Percentiles rank a stretch among this genome's conserved stretches.
Evolutionary conservation across 2,888 invertebrate genomes (phyloP).

Genomic region (Zaprionus lineosus): DNA sequence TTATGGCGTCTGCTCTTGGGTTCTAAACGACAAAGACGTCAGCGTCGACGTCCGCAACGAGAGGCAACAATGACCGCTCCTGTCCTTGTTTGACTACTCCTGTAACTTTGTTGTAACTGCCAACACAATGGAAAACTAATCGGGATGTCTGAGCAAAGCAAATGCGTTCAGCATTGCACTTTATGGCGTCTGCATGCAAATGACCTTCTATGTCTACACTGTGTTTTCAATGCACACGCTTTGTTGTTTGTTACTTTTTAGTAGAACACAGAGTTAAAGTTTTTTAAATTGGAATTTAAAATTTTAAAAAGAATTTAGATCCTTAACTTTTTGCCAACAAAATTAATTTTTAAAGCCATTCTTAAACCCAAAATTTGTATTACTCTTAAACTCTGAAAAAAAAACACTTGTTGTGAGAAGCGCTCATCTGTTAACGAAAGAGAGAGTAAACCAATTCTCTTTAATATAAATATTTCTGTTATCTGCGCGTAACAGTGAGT

Average conservation of each 20-base stretch:
- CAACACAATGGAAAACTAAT: conserved; percentile 58
- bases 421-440: too few species aligned
- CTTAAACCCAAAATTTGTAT: too few species aligned
- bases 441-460: too few species aligned
- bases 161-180: conserved; percentile 52
- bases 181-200: conserved; percentile 74
- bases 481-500: conserved; percentile 3
- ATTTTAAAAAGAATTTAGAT: too few species aligned
- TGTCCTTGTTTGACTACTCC: not conserved
- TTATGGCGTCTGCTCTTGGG: conserved; percentile 78
- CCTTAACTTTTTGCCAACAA: too few species aligned
- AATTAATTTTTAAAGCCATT: too few species aligned
- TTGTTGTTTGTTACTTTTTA: not conserved
- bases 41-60: conserved; percentile 7
- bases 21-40: conserved; percentile 45
- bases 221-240: conserved; percentile 18
- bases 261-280: conserved; percentile 47
- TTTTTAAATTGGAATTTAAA: too few species aligned
- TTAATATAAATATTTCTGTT: conserved; percentile 5
- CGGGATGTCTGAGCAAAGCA: conserved; percentile 49
- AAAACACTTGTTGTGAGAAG: too few species aligned
- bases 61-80: conserved; percentile 61
- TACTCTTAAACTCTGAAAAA: too few species aligned
- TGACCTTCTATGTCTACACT: conserved; percentile 33
- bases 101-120: conserved; percentile 3